These are phyloP conservation scores for Sylvia borin DNA, from an alignment of 2,797 vertebrate species.

Conservation along the genomic window DNA sequence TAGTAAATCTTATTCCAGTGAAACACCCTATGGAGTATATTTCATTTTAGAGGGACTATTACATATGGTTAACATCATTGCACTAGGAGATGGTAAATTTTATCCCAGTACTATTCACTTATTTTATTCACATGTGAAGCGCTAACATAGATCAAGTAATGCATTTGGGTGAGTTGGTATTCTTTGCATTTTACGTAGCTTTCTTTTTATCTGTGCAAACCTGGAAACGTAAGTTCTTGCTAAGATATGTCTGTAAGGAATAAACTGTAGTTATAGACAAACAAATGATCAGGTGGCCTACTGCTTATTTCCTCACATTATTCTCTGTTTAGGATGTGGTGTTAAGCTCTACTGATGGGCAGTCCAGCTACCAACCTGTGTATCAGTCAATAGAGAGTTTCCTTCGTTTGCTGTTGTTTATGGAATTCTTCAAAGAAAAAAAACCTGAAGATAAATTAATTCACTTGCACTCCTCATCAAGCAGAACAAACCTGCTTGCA, in stretches of 20 bases:
- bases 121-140: neutral
- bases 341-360: neutral
- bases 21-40: neutral
- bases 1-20: neutral
- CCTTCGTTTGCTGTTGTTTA: neutral
- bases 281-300: neutral
- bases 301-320: neutral
- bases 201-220: neutral
- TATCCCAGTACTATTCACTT: neutral
- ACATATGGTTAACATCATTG: neutral
- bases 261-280: neutral
- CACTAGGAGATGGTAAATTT: neutral
- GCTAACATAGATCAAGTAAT: neutral
- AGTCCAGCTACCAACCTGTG: neutral
- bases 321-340: neutral
- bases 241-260: neutral
- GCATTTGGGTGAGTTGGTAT: neutral
- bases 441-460: neutral
- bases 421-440: neutral
- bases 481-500: neutral
- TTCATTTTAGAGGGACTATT: neutral
- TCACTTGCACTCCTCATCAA: neutral
- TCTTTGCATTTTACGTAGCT: neutral
- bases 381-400: neutral
- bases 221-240: neutral